A percentile compares a stretch with the other conserved stretches of the same genome.
Evolutionary conservation across 2,113 vertebrate genomes (phyloP).

Genomic region (Spilogale gracilis): DNA sequence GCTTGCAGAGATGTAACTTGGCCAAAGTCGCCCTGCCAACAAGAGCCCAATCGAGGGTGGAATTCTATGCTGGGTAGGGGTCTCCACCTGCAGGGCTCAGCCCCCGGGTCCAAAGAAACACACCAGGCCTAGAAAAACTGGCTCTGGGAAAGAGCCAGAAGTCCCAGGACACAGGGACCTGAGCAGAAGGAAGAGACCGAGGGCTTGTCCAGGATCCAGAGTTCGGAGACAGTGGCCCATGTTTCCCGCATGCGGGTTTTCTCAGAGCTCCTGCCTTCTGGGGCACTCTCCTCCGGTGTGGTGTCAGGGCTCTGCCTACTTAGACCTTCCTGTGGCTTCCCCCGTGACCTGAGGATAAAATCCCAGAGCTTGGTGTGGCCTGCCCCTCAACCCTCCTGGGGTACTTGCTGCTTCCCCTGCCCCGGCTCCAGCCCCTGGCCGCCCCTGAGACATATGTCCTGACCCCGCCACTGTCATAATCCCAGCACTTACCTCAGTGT

Average conservation of each 20-base stretch:
- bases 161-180: background rate
- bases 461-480: background rate
- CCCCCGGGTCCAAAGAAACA: background rate
- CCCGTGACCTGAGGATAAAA: constrained; percentile 1
- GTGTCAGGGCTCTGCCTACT: background rate
- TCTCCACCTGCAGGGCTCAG: accelerated
- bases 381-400: background rate
- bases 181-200: accelerated
- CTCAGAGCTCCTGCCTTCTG: accelerated
- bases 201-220: background rate
- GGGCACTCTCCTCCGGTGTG: accelerated
- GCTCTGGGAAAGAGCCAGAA: background rate
- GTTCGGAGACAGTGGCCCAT: background rate
- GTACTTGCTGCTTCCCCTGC: background rate
- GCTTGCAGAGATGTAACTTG: background rate
- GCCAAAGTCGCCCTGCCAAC: background rate
- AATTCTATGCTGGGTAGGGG: background rate
- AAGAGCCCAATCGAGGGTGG: background rate
- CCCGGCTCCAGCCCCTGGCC: accelerated
- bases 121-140: background rate
- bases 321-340: background rate
- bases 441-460: background rate
- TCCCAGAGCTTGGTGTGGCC: constrained; percentile 70
- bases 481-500: accelerated
- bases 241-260: too few relatives aligned